A percentile compares a stretch with the other conserved stretches of the same genome.
These are phyloP conservation scores for Cylindroiulus punctatus DNA, from an alignment of 2,888 invertebrate genomes.

Conservation along the genomic window DNA sequence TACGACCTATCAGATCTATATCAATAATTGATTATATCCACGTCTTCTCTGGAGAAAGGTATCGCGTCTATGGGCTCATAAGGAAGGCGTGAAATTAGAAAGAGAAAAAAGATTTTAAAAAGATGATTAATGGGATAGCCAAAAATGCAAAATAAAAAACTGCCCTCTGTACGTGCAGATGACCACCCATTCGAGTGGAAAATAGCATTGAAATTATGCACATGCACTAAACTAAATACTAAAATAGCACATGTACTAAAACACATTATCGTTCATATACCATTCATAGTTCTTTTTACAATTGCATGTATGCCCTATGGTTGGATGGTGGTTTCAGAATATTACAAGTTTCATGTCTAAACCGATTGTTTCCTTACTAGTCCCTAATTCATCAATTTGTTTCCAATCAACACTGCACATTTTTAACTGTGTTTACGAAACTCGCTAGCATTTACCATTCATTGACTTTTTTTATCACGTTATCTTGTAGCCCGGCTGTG, in stretches of 20 bases:
- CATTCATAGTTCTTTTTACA: too few relatives aligned
- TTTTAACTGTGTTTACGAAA: neutral
- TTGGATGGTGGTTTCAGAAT: too few relatives aligned
- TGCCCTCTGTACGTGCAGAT: too few relatives aligned
- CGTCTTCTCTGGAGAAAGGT: neutral
- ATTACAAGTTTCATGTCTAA: too few relatives aligned
- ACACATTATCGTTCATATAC: too few relatives aligned
- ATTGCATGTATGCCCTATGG: too few relatives aligned
- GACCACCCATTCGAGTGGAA: too few relatives aligned
- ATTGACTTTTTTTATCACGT: neutral
- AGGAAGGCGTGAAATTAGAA: neutral
- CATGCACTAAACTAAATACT: too few relatives aligned
- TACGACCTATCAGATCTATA: neutral
- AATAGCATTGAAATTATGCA: too few relatives aligned
- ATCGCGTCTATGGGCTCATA: neutral
- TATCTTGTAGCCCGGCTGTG: conserved; percentile 86
- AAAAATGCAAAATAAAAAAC: neutral
- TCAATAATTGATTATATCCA: neutral
- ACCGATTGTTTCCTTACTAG: neutral
- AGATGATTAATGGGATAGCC: neutral
- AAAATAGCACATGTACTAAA: too few relatives aligned
- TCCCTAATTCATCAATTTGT: neutral
- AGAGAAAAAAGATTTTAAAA: neutral
- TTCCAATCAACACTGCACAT: neutral
- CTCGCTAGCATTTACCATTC: conserved; percentile 32